phyloP scores from a whole-genome alignment of 2,888 invertebrate species.

The Campopleginae sp. region DNA sequence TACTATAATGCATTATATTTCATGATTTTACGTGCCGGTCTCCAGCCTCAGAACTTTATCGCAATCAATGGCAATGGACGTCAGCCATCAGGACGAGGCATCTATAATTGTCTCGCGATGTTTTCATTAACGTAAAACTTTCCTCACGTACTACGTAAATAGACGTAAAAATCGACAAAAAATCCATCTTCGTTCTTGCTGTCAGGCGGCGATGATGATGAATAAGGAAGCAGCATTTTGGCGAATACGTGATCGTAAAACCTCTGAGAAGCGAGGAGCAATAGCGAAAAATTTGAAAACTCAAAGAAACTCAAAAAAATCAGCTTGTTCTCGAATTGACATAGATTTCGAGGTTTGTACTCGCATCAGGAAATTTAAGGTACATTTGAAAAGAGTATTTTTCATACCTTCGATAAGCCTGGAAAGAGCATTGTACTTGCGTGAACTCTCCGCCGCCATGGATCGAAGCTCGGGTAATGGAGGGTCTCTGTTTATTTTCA shows the following conservation, averaged over 20 bases:
- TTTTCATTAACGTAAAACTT: background rate
- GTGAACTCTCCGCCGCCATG: conserved; percentile 24
- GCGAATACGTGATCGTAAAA: too few relatives aligned
- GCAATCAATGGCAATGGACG: too few relatives aligned
- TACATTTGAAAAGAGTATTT: background rate
- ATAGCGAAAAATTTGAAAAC: too few relatives aligned
- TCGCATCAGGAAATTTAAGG: background rate
- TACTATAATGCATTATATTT: background rate
- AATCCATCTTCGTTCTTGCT: too few relatives aligned
- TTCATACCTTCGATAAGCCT: background rate
- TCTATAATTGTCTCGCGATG: background rate
- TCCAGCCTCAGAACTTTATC: too few relatives aligned
- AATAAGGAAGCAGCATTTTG: too few relatives aligned
- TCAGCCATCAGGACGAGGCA: too few relatives aligned
- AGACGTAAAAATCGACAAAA: too few relatives aligned
- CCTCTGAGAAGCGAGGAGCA: too few relatives aligned
- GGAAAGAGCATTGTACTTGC: conserved; percentile 43
- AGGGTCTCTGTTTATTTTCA: conserved; percentile 67
- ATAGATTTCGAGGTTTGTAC: background rate
- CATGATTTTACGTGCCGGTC: background rate
- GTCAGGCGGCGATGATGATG: too few relatives aligned
- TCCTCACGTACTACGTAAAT: background rate
- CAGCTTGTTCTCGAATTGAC: too few relatives aligned
- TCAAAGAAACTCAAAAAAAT: too few relatives aligned
- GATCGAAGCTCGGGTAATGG: conserved; percentile 11